phyloP scores from a whole-genome alignment of 2,797 vertebrate genomes.

The Coregonus suidteri region DNA sequence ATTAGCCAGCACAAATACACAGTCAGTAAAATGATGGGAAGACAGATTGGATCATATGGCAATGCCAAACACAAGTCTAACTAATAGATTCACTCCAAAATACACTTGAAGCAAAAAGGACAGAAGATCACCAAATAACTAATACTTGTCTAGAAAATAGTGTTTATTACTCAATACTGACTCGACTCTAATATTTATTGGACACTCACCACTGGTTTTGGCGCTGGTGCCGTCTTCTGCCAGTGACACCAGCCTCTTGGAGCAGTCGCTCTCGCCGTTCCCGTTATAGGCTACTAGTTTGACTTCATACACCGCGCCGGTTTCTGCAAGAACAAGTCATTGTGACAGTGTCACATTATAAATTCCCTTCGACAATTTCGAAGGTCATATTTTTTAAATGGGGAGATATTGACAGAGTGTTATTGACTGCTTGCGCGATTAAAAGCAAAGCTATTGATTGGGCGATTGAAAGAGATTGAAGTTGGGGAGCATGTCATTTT shows the following conservation, averaged over 20 bases:
- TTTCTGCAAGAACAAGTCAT: slow-evolving; percentile 59
- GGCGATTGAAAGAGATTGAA: neutral
- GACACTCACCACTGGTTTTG: slow-evolving; percentile 67
- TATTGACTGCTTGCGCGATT: slow-evolving; percentile 4
- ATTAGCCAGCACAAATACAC: neutral
- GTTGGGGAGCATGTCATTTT: neutral
- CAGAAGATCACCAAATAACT: too few species aligned
- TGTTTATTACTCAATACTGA: too few species aligned
- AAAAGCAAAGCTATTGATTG: slow-evolving; percentile 17
- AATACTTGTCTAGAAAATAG: too few species aligned
- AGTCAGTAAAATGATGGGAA: neutral
- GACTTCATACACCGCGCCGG: slow-evolving; percentile 72
- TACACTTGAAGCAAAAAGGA: neutral
- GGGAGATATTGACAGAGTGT: neutral
- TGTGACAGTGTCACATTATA: neutral
- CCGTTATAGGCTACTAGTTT: slow-evolving; percentile 78
- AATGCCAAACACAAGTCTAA: neutral
- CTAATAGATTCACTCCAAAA: neutral
- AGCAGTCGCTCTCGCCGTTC: slow-evolving; percentile 74
- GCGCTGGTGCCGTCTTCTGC: slow-evolving; percentile 62
- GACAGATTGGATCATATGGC: neutral
- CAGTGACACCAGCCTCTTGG: slow-evolving; percentile 73
- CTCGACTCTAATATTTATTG: neutral
- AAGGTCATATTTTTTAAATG: slow-evolving; percentile 59
- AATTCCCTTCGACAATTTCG: neutral